Evolutionary conservation across 2,797 vertebrate genomes (phyloP), one percentile per base, ranked within the genome.

Genomic region (Atherinosoma microstoma): DNA sequence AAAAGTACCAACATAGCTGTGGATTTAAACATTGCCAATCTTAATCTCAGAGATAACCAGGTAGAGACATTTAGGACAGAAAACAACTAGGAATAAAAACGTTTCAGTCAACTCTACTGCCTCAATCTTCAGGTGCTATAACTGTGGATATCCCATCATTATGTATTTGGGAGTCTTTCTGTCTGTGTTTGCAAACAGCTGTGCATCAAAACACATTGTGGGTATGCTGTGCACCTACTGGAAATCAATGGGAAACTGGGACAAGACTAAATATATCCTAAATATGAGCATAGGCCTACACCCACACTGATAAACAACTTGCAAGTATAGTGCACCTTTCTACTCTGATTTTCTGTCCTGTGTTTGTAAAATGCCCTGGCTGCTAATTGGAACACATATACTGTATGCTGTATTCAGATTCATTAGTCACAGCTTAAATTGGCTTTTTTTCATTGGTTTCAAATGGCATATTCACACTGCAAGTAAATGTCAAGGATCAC

Each of bases 401-500:
- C 30, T 32, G 30, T 32, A n/a, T 62, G 27, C 62, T 6, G 7
- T n/a, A n/a, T 56, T 42, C 60, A 16, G 24, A 3, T 49, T 38
- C 8, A 34, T 71, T 27, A 58, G 62, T 58, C 53, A 73, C 8
- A 22, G 63, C 35, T 51, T 54, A 3, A 4, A 35, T 38, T 1
- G 1, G 12, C 22, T 5, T 59, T 74, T 68, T 61, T 24, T 40
- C n/a, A 32, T 4, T 16, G 6, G 15, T 66, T 24, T 58, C 18
- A 34, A 36, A 34, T 72, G 3, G 47, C 15, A 38, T 59, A 77
- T 61, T 56, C 22, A 60, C 36, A 6, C n/a, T 45, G 42, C 15
- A 40, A 40, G 32, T 66, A 57, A 57, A n/a, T 42, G 12, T 30
- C 35, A 66, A 30, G 16, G 27, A 65, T 65, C 22, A 29, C 24